A percentile compares a stretch with the other conserved stretches of the same genome.
Conservation (phyloP, 1,140 invertebrate genomes). For the Drosophila albomicans region DNA sequence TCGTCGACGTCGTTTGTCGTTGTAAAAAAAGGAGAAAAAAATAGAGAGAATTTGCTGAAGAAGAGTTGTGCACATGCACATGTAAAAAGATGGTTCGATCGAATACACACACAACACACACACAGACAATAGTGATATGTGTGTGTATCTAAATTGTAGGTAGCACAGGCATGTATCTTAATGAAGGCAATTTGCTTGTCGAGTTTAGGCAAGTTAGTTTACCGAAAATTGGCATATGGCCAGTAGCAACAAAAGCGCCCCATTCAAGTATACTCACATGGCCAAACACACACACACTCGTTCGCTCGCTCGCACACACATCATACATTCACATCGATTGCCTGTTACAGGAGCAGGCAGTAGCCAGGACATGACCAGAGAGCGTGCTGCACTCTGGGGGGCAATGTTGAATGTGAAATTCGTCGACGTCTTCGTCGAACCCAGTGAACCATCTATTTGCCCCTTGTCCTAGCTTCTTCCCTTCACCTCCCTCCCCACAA, state of each 20-base stretch:
- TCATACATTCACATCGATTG: conserved; percentile 31
- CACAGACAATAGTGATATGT: conserved; percentile 31
- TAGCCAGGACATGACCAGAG: conserved; percentile 39
- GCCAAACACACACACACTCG: conserved; percentile 4
- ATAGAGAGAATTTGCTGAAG: conserved; percentile 23
- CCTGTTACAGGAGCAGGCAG: conserved; percentile 23
- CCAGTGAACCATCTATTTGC: conserved; percentile 40
- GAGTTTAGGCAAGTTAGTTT: conserved; percentile 84
- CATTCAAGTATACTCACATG: conserved; percentile 4
- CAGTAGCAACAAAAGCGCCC: conserved; percentile 77
- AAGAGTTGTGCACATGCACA: conserved; percentile 46
- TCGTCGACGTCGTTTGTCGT: conserved; percentile 52
- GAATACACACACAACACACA: conserved; percentile 30
- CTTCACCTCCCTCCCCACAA: no score
- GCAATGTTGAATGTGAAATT: conserved; percentile 50
- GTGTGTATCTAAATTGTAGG: conserved; percentile 76
- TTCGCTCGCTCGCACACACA: not conserved
- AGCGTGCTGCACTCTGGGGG: conserved; percentile 53
- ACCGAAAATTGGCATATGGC: conserved; percentile 84
- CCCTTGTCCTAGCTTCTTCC: conserved; percentile 11
- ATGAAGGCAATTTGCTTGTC: conserved; percentile 84
- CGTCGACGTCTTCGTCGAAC: conserved; percentile 49
- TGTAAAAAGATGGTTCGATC: conserved; percentile 42
- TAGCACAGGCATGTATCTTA: conserved; percentile 80
- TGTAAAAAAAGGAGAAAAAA: conserved; percentile 41